Base-by-base conservation (phyloP, 1,140 invertebrate genomes). In the Dryas iulia region DNA sequence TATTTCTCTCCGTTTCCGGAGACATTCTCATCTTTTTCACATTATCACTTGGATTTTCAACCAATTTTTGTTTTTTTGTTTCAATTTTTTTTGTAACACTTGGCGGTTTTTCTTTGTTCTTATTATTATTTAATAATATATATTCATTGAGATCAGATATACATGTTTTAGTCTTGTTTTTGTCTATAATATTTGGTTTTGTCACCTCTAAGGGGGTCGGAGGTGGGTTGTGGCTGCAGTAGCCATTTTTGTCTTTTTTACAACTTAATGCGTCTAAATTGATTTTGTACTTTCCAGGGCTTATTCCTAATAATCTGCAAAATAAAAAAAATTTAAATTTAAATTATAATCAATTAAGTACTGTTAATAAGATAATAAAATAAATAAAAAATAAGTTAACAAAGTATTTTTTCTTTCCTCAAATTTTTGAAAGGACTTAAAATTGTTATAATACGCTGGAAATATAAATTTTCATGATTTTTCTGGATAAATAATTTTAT, bases 251-350 rank as follows among this genome's bases (percentile, higher is more conserved):
- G 60, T 88, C 83, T 72, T 87, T 90, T 3, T 85, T 77, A 73
- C 89, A 91, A 53, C 70, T 80, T 14, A 91, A 68, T 1, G 84
- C 87, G 35, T 85, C 81, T 53, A 89, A 78, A 52, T 89, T 83
- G 0, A 91, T 65, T 69, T 82, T 84, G 53, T 91, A 90, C 62
- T 89, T 84, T 11, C 89, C 89, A 35, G 89, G 78, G 35, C 72
- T 79, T 77, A 90, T 79, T 4, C 83, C 89, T 53, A 91, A 84
- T 72, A 89, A 76, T 58, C 89, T 91, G 77, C 74, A 84, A 67
- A 12, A 66, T 60, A 57, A 30, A 47, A 14, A 23, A 53, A 5
- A 31, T 31, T 8, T 31, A 31, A 31, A 31, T n/a, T n/a, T n/a
- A n/a, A n/a, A n/a, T n/a, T n/a, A n/a, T n/a, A n/a, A n/a, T n/a